Base-by-base conservation (phyloP, 2,113 vertebrate genomes). In the Syrrhaptes paradoxus region DNA sequence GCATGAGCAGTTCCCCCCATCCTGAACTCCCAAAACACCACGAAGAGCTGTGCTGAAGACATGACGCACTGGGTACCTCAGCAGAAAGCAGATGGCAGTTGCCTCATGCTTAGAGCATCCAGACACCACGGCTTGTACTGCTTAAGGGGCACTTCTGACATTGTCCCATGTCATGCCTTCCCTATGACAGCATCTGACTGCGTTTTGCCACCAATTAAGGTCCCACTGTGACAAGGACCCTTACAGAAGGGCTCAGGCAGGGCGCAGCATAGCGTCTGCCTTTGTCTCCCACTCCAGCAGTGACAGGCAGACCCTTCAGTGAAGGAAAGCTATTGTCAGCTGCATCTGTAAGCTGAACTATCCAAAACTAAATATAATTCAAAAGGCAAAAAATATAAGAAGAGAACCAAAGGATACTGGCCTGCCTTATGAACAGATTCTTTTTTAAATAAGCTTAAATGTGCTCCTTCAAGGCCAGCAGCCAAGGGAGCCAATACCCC, bases 1-100 rank as follows among this genome's bases (percentile, higher is more conserved):
- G 24, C 63, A 43, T 0, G 0, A 18, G 18, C 1, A 31, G 51
- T 17, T 10, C 1, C 19, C 51, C 15, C 22, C 45, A 41, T 41
- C n/a, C 66, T 11, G 14, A 85, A 58, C 49, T 65, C 70, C 28
- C 71, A 36, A 38, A 85, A 24, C 28, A n/a, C 45, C 24, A 63
- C 26, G n/a, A n/a, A 28, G n/a, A 79, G 61, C 87, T 72, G 43
- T 62, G 31, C 43, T 12, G 26, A 46, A 29, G 52, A 11, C 14
- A 3, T 7, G 49, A 41, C 0, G 0, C 6, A 7, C 13, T 10
- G 24, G 9, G 6, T 36, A 24, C 45, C 59, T 73, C 71, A 73
- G 54, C 25, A 80, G 88, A 85, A 70, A 54, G 51, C 36, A 59
- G 73, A 49, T 1, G 14, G 38, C 21, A 36, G 17, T 12, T 15